Evolutionary conservation across 1,140 invertebrate genomes (phyloP).

Genomic region (Nomia melanderi): DNA sequence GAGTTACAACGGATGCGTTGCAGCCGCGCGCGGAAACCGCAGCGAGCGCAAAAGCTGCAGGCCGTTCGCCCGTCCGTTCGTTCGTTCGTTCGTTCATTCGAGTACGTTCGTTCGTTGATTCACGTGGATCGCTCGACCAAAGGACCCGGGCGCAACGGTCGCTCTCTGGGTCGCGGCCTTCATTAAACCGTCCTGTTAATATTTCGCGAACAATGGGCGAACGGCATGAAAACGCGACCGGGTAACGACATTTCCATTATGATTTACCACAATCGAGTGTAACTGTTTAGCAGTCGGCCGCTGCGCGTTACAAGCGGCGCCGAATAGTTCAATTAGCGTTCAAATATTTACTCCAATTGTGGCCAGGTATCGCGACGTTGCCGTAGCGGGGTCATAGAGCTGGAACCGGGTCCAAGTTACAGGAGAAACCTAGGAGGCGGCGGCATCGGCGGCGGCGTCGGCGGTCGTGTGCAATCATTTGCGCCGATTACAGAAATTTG

Average conservation of each 20-base stretch:
- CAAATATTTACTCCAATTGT: constrained; percentile 66
- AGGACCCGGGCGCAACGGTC: background rate
- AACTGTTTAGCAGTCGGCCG: constrained; percentile 54
- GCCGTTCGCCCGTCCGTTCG: no score
- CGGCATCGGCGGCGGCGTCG: background rate
- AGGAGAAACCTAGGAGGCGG: no score
- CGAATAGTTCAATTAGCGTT: constrained; percentile 66
- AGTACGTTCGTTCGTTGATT: no score
- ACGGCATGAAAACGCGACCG: constrained; percentile 46
- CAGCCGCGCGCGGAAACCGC: background rate
- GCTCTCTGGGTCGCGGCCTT: constrained; percentile 26
- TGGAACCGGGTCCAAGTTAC: no score
- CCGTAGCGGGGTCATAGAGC: background rate
- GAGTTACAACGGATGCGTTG: background rate
- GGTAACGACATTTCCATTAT: constrained; percentile 63
- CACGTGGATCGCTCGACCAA: background rate
- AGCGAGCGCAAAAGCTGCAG: background rate
- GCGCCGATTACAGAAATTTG: constrained; percentile 66
- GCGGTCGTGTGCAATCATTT: constrained; percentile 58
- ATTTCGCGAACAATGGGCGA: constrained; percentile 52
- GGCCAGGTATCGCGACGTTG: constrained; percentile 56
- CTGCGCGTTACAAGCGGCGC: constrained; percentile 41
- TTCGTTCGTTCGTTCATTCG: no score
- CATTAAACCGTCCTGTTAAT: constrained; percentile 48
- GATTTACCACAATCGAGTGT: constrained; percentile 64